These are phyloP conservation scores for Pterocles orientalis DNA, from an alignment of 2,113 vertebrate species.

Conservation along the genomic window DNA sequence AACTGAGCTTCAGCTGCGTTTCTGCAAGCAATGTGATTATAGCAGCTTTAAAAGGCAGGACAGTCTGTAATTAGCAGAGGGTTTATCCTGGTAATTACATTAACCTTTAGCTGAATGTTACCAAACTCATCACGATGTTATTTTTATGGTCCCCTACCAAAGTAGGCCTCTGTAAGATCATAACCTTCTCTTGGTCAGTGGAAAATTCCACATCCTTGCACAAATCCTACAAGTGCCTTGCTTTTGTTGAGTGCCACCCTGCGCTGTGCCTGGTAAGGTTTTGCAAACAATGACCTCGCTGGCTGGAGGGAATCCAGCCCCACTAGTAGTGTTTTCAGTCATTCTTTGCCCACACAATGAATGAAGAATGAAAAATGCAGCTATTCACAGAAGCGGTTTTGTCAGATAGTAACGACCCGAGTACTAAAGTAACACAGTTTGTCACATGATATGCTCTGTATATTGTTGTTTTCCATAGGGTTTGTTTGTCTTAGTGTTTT, in stretches of 20 bases:
- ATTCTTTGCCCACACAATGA: conserved; percentile 32
- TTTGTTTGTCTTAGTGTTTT: neutral
- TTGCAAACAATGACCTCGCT: conserved; percentile 24
- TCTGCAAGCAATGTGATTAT: conserved; percentile 38
- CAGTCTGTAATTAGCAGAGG: conserved; percentile 15
- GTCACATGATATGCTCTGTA: neutral
- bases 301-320: conserved; percentile 34
- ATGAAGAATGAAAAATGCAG: conserved; percentile 64
- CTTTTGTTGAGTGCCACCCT: neutral
- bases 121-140: neutral
- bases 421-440: neutral
- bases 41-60: conserved; percentile 37
- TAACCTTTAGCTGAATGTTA: conserved; percentile 37
- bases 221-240: neutral
- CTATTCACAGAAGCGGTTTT: conserved; percentile 33
- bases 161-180: neutral
- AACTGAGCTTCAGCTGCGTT: neutral
- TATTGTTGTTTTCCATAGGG: neutral
- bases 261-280: neutral
- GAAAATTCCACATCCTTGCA: conserved; percentile 50
- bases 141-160: neutral
- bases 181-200: neutral
- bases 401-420: neutral
- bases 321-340: neutral
- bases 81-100: conserved; percentile 25